Base-by-base conservation (phyloP, 2,797 vertebrate genomes). In the Semaprochilodus insignis region DNA sequence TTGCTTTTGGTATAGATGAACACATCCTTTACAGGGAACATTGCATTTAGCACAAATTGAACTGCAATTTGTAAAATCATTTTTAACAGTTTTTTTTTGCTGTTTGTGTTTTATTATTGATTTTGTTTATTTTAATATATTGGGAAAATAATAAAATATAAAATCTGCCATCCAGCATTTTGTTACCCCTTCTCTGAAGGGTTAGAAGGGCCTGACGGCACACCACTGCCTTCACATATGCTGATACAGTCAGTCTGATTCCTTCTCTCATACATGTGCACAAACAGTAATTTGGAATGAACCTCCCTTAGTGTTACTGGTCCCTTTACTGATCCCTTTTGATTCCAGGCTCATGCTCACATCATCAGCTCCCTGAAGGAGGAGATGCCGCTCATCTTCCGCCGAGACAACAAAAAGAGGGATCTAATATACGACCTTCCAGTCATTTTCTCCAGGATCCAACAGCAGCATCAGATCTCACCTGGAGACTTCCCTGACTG, bases 401-500 rank as follows among this genome's bases (percentile, higher is more conserved):
- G 97, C 82, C 96, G 96, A 91, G 95, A 96, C 57, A 95, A 93
- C 84, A 97, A 96, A 87, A 97, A 97, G 90, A 96, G 96, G 85
- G 95, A 95, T 83, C 92, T 98, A 23, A 97, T 98, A 77, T 91
- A 95, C 65, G 93, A 97, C 75, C 92, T 98, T 80, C 96, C 96
- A 0, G 90, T 95, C 1, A 96, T 98, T 91, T 97, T 96, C 34
- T 93, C 90, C 1, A 97, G 95, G 91, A 97, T 97, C 81, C 96
- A 97, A 87, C 94, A 96, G 70, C 95, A 96, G 78, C 94, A 96
- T 8, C 94, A 93, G 81, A 96, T 98, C 85, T 96, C 97, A 5
- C 95, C 96, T 0, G 97, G 97, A 0, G 97, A 98, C 88, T 98
- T 98, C 79, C 97, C 97, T 0, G 96, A 98, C 81, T 97, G 96